These are phyloP conservation scores for Branchinecta lindahli DNA, from an alignment of 1,140 invertebrate species.

Conservation along the genomic window DNA sequence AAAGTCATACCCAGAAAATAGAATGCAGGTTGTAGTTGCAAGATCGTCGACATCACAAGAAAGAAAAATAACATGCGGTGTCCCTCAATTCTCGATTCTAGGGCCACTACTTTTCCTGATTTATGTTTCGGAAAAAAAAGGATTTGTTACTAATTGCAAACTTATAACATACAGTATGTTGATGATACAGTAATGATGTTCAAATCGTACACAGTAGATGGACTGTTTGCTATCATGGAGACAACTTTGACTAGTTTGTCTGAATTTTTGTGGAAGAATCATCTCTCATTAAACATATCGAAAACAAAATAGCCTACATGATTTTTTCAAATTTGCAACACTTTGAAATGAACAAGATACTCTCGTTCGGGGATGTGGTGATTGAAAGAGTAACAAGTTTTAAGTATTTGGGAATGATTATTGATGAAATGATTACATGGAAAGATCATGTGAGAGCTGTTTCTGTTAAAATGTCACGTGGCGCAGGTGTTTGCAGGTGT, in stretches of 20 bases:
- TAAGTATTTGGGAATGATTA: no score
- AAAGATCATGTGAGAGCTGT: no score
- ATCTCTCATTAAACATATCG: constrained; percentile 2
- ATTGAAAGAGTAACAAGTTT: no score
- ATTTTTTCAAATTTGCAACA: constrained; percentile 2
- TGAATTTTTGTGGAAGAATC: not conserved
- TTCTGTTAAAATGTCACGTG: not conserved
- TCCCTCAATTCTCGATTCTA: not conserved
- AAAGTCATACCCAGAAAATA: constrained; percentile 6
- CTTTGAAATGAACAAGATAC: no score
- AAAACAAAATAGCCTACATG: constrained; percentile 6
- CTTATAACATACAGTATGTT: no score
- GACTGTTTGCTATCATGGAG: no score
- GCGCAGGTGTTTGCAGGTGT: not conserved
- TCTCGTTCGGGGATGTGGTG: no score
- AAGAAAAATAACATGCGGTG: constrained; percentile 1
- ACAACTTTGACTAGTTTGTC: not conserved
- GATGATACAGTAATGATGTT: no score
- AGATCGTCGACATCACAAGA: constrained; percentile 5
- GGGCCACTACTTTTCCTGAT: constrained; percentile 5
- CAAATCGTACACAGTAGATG: no score
- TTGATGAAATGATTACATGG: no score
- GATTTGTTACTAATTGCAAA: not conserved
- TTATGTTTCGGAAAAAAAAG: not conserved
- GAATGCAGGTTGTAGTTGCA: constrained; percentile 1